phyloP scores from a whole-genome alignment of 2,797 vertebrate genomes.

The Enteromius paludinosus region DNA sequence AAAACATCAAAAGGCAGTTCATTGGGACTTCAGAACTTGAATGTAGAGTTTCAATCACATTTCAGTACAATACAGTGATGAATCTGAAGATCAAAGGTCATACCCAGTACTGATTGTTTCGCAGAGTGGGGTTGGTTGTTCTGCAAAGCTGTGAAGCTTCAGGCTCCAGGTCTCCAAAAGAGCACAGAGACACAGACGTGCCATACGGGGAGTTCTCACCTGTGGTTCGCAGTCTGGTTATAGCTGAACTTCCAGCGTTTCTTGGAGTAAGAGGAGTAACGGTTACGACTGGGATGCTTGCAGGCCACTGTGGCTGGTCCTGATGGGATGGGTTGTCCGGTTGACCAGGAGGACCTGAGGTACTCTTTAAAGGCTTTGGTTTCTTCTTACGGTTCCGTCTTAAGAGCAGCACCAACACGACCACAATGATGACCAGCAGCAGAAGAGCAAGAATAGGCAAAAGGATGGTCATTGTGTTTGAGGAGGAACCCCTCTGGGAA shows the following conservation, averaged over 20 bases:
- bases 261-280: conserved; percentile 82
- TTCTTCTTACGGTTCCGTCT: conserved; percentile 78
- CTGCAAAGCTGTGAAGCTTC: conserved; percentile 79
- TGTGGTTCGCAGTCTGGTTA: conserved; percentile 58
- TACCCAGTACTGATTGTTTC: conserved; percentile 89
- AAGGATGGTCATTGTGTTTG: conserved; percentile 77
- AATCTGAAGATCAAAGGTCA: conserved; percentile 74
- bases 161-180: conserved; percentile 78
- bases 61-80: conserved; percentile 31
- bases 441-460: conserved; percentile 79
- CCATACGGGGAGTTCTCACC: conserved; percentile 60
- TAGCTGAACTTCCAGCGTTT: conserved; percentile 64
- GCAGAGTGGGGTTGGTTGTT: conserved; percentile 81
- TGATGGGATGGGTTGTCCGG: conserved; percentile 60
- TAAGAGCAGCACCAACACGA: conserved; percentile 76
- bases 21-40: background rate
- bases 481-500: conserved; percentile 70
- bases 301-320: conserved; percentile 74
- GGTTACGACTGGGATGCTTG: conserved; percentile 80
- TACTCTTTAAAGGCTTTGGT: conserved; percentile 67
- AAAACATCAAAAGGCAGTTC: background rate
- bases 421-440: conserved; percentile 76
- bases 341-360: conserved; percentile 34
- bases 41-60: conserved; percentile 25
- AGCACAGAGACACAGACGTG: conserved; percentile 70